Conservation (phyloP, 1,140 invertebrate species). For the Pachyrhynchus sulphureomaculatus region DNA sequence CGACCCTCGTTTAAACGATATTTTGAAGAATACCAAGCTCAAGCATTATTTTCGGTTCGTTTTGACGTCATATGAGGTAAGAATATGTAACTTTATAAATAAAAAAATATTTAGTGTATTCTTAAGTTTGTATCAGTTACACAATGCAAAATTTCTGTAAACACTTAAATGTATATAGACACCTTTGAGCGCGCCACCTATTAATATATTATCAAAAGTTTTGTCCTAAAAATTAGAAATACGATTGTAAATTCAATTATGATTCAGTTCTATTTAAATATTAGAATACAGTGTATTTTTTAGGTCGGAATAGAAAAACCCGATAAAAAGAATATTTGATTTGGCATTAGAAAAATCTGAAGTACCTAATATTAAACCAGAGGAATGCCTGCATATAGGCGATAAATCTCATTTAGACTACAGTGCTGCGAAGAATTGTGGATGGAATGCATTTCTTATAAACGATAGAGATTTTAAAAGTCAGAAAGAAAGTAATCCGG, state of each 20-base stretch:
- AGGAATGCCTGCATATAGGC: conserved; percentile 79
- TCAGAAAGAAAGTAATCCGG: conserved; percentile 38
- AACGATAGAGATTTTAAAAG: conserved; percentile 42
- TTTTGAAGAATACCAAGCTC: conserved; percentile 66
- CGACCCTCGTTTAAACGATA: conserved; percentile 72
- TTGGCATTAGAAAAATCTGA: conserved; percentile 61
- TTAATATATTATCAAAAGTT: no score
- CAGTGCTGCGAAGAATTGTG: conserved; percentile 67
- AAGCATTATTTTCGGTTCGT: conserved; percentile 76
- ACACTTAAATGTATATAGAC: no score
- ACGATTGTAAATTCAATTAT: no score
- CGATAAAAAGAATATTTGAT: conserved; percentile 69
- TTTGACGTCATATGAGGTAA: conserved; percentile 68
- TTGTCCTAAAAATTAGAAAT: no score
- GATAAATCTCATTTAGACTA: conserved; percentile 77
- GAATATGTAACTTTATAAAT: neutral
- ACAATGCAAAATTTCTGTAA: neutral
- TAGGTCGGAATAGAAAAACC: conserved; percentile 72
- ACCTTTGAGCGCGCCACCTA: no score
- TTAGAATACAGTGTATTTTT: no score
- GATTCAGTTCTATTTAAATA: no score
- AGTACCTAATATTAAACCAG: conserved; percentile 52
- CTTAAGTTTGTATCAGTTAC: neutral
- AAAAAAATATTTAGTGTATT: no score
- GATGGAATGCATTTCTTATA: conserved; percentile 74